A percentile compares a stretch with the other conserved stretches of the same genome.
These are phyloP conservation scores for Ashinkailepas kermadecensis DNA, from an alignment of 2,888 invertebrate genomes.

Conservation along the genomic window DNA sequence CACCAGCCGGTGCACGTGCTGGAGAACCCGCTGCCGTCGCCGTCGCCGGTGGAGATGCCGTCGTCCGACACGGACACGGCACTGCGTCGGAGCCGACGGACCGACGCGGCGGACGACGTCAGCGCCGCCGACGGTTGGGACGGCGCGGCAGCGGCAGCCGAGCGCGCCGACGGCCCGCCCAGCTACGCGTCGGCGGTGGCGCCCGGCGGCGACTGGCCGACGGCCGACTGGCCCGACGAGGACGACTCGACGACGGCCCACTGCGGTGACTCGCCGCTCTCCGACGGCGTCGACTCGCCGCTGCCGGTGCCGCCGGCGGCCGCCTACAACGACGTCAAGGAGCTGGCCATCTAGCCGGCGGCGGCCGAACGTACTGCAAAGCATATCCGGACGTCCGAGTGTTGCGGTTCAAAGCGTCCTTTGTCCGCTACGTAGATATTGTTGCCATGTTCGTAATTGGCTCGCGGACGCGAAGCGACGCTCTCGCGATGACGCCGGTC, in stretches of 20 bases:
- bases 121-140: not conserved
- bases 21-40: not conserved
- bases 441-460: no score
- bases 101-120: not conserved
- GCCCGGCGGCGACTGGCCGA: not conserved
- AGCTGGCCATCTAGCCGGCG: not conserved
- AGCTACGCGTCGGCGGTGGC: not conserved
- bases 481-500: no score
- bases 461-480: no score
- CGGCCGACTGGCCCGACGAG: slow-evolving; percentile 5
- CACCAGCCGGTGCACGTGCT: not conserved
- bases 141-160: not conserved
- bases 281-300: not conserved
- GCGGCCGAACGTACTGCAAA: no score
- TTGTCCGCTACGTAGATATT: no score
- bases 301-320: not conserved
- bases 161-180: not conserved
- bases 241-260: not conserved
- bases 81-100: not conserved
- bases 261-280: not conserved
- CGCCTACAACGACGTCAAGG: not conserved
- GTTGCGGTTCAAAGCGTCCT: no score
- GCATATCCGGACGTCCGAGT: no score
- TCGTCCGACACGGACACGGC: not conserved
- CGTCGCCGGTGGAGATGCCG: not conserved